Percentiles rank a stretch among this genome's conserved stretches.
Evolutionary conservation across 1,140 invertebrate species (phyloP).

Genomic region (Hypsibius dujardini): DNA sequence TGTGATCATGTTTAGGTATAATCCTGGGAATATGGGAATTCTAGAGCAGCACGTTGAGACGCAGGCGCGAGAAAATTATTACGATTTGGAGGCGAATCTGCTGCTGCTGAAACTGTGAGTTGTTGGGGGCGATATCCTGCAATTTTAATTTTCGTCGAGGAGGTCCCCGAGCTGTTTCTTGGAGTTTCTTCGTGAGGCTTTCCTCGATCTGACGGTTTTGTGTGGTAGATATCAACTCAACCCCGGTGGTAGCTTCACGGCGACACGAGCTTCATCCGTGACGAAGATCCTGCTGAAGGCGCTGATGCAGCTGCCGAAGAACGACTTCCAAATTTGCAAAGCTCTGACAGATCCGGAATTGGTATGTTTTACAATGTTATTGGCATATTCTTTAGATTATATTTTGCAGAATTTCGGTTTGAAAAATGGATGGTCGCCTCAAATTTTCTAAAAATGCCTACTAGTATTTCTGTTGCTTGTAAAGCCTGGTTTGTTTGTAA

Average conservation of each 20-base stretch:
- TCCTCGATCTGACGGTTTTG: background rate
- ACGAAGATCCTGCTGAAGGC: conserved; percentile 75
- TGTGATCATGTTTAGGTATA: conserved; percentile 47
- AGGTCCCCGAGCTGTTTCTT: background rate
- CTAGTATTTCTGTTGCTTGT: too few species aligned
- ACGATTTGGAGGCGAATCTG: conserved; percentile 87
- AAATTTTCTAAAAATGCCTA: too few species aligned
- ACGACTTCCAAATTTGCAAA: conserved; percentile 90
- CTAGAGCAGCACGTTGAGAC: conserved; percentile 79
- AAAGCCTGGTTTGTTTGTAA: too few species aligned
- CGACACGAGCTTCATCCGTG: conserved; percentile 44
- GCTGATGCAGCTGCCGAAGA: conserved; percentile 83
- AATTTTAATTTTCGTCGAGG: too few species aligned
- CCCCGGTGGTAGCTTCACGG: conserved; percentile 58
- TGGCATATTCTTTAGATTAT: background rate
- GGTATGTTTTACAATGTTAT: conserved; percentile 37
- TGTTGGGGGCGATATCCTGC: too few species aligned
- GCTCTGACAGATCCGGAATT: conserved; percentile 69
- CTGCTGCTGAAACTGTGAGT: conserved; percentile 50
- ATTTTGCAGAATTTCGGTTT: background rate
- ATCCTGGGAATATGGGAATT: conserved; percentile 72
- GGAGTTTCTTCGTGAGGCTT: background rate
- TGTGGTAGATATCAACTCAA: conserved; percentile 64
- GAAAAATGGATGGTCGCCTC: too few species aligned
- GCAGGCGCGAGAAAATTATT: conserved; percentile 76